Percentiles rank a stretch among this genome's conserved stretches.
These are phyloP conservation scores for Manacus vitellinus DNA, from an alignment of 2,113 vertebrate species.

Conservation along the genomic window DNA sequence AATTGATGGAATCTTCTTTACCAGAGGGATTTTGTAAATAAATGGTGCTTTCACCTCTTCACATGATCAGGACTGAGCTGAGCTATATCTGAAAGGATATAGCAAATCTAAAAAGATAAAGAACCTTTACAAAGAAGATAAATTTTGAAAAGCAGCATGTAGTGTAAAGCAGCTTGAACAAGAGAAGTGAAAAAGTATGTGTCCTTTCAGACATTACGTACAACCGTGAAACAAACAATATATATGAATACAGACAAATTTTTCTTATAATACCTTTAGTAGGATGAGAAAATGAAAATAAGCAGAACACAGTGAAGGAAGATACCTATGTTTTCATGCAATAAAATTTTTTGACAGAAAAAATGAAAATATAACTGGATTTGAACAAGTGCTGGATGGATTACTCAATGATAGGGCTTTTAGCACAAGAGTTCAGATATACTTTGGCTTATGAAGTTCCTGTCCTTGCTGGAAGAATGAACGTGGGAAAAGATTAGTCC, in stretches of 20 bases:
- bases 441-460: background rate
- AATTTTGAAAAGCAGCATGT: background rate
- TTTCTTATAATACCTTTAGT: background rate
- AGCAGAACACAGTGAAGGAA: background rate
- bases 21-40: background rate
- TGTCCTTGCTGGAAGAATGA: background rate
- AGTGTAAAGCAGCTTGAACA: background rate
- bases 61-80: background rate
- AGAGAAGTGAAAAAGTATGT: background rate
- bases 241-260: background rate
- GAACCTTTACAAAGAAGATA: background rate
- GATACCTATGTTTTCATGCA: background rate
- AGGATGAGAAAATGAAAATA: background rate
- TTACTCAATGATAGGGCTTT: background rate
- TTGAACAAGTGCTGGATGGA: background rate
- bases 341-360: background rate
- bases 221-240: background rate
- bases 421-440: background rate
- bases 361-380: background rate
- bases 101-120: background rate
- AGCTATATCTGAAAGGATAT: background rate
- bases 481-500: background rate
- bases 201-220: background rate
- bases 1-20: background rate
- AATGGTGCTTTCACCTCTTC: background rate